phyloP scores from a whole-genome alignment of 2,113 vertebrate genomes.

The Nycticebus coucang region DNA sequence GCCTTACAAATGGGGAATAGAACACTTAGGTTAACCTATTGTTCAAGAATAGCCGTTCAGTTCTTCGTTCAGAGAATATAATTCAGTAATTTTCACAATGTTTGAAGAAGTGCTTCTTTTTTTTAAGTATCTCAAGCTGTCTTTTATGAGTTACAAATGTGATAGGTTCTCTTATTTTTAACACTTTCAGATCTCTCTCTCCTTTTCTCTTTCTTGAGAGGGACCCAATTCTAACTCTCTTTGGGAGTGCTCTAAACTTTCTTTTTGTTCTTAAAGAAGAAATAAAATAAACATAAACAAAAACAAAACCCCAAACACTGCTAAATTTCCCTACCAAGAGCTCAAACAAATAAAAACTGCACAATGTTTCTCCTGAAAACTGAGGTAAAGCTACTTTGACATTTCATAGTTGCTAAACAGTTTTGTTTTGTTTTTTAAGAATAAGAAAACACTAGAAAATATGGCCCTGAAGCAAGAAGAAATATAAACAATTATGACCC shows the following conservation, averaged over 20 bases:
- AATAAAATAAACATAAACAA: too few species aligned
- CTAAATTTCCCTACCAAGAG: slow-evolving; percentile 23
- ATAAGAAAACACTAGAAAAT: slow-evolving; percentile 56
- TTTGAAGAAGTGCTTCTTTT: slow-evolving; percentile 60
- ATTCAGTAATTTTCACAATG: slow-evolving; percentile 63
- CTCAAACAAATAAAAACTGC: slow-evolving; percentile 68
- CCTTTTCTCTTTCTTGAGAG: too few species aligned
- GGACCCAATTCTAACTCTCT: too few species aligned
- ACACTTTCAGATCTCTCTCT: not conserved
- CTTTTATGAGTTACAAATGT: slow-evolving; percentile 65
- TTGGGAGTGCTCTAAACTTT: too few species aligned
- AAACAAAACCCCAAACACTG: too few species aligned
- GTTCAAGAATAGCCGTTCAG: slow-evolving; percentile 48
- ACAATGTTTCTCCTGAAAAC: slow-evolving; percentile 62
- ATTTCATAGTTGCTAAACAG: slow-evolving; percentile 65
- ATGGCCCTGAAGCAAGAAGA: not conserved
- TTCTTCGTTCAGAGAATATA: not conserved
- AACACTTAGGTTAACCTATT: slow-evolving; percentile 18
- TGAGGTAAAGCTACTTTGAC: slow-evolving; percentile 67
- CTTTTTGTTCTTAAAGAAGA: too few species aligned
- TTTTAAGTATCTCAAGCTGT: slow-evolving; percentile 69
- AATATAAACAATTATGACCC: not conserved
- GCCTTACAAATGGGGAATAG: slow-evolving; percentile 13
- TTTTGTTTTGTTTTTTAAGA: slow-evolving; percentile 37
- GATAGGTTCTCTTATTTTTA: slow-evolving; percentile 69